phyloP scores from a whole-genome alignment of 2,113 vertebrate genomes.

The Ia io region DNA sequence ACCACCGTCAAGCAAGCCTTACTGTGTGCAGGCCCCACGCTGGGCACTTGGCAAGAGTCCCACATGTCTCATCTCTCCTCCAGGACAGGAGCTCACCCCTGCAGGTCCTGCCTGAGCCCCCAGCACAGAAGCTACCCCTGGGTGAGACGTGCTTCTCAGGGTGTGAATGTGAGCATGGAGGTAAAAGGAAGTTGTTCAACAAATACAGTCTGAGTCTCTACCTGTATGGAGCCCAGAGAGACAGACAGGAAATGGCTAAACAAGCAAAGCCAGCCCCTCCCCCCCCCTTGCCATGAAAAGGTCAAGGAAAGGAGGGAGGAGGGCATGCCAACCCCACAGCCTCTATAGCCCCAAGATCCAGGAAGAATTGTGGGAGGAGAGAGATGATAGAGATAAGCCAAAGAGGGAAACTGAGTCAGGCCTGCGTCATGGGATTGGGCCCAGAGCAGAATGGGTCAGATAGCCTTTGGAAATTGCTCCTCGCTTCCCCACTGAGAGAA shows the following conservation, averaged over 20 bases:
- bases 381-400: neutral
- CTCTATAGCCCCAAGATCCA: neutral
- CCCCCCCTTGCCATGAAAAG: neutral
- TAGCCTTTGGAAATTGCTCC: neutral
- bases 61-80: neutral
- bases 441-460: neutral
- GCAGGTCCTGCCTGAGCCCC: neutral
- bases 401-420: conserved; percentile 24
- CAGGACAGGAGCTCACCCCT: neutral
- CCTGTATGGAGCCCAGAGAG: neutral
- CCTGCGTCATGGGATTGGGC: neutral
- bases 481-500: neutral
- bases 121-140: neutral
- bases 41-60: no score
- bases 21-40: neutral
- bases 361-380: neutral
- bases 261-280: neutral
- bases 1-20: neutral
- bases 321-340: neutral
- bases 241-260: neutral
- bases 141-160: neutral
- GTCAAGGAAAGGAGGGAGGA: neutral
- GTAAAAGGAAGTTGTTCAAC: neutral
- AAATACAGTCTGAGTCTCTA: neutral
- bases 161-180: fast-evolving